Evolutionary conservation across 2,113 vertebrate species (phyloP).

Genomic region (Dasyornis broadbenti): DNA sequence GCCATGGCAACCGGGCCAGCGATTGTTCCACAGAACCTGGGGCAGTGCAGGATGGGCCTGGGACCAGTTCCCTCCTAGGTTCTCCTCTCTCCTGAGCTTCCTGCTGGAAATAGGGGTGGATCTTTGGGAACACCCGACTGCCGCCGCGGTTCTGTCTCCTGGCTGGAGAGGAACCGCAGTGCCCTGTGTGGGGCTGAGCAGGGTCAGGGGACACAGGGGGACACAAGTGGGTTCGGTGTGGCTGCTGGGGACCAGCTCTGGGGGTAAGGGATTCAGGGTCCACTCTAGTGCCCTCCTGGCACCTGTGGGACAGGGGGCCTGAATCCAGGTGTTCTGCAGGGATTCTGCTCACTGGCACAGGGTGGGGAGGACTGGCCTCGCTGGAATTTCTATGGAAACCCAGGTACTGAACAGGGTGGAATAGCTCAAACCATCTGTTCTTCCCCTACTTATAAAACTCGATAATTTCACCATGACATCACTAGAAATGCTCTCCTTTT

Average conservation of each 20-base stretch:
- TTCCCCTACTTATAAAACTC: constrained; percentile 51
- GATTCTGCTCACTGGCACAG: neutral
- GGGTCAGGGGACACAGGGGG: fast-evolving
- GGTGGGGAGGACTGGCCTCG: neutral
- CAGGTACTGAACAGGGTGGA: constrained; percentile 2
- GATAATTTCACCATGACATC: neutral
- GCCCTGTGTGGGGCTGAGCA: neutral
- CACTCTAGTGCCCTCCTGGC: neutral
- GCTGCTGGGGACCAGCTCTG: neutral
- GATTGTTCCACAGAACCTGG: neutral
- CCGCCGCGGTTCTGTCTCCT: fast-evolving
- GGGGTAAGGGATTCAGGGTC: neutral
- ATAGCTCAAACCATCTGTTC: constrained; percentile 57
- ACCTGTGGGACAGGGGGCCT: neutral
- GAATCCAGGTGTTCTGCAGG: neutral
- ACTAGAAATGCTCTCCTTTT: constrained; percentile 19
- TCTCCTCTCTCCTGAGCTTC: neutral
- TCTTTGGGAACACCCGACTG: fast-evolving
- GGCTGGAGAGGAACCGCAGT: neutral
- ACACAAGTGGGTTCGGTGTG: fast-evolving
- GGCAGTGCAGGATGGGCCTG: neutral
- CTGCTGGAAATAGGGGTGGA: neutral
- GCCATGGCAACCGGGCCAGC: neutral
- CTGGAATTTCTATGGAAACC: constrained; percentile 50
- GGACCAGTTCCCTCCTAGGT: neutral